A percentile compares a stretch with the other conserved stretches of the same genome.
phyloP scores from a whole-genome alignment of 2,888 invertebrate genomes.

The Timema podura region DNA sequence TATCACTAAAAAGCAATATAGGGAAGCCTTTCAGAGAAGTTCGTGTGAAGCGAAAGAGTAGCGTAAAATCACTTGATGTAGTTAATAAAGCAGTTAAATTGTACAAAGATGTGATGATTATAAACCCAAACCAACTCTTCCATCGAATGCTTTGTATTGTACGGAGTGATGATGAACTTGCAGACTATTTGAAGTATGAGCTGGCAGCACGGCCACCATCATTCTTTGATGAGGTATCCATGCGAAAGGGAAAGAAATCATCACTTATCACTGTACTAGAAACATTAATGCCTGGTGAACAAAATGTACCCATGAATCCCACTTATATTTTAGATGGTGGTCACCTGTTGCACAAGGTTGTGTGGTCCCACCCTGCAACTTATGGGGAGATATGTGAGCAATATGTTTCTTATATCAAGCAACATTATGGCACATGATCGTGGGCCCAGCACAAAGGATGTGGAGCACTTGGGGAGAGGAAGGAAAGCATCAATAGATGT shows the following conservation, averaged over 20 bases:
- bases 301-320: neutral
- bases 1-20: neutral
- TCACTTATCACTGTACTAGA: slow-evolving; percentile 2
- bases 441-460: slow-evolving; percentile 9
- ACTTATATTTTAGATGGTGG: slow-evolving; percentile 9
- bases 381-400: slow-evolving; percentile 1
- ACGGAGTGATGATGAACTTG: slow-evolving; percentile 8
- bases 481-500: neutral
- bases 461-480: neutral
- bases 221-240: slow-evolving; percentile 1
- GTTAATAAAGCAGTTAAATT: neutral
- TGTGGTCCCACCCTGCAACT: neutral
- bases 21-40: neutral
- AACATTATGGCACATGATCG: neutral
- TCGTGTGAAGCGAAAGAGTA: neutral
- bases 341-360: slow-evolving; percentile 8
- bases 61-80: neutral
- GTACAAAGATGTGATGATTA: neutral
- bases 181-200: slow-evolving; percentile 1
- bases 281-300: neutral
- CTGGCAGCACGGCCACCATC: neutral
- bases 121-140: slow-evolving; percentile 11
- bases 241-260: slow-evolving; percentile 1
- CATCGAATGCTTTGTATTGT: slow-evolving; percentile 10
- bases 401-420: slow-evolving; percentile 5